Evolutionary conservation across 2,113 vertebrate genomes (phyloP).

Genomic region (Aleadryas rufinucha): DNA sequence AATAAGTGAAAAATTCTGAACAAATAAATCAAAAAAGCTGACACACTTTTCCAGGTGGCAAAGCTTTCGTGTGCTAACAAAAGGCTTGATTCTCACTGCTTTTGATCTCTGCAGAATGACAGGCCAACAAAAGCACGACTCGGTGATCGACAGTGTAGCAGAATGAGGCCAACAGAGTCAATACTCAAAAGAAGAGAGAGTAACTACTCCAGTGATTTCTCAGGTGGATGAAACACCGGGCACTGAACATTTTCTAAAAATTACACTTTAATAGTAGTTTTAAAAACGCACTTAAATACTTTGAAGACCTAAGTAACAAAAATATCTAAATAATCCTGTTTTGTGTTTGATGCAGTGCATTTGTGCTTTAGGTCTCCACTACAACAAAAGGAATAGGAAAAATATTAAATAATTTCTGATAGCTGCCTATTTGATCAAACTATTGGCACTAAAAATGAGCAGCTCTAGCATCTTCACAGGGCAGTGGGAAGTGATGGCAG

Average conservation of each 20-base stretch:
- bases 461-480: background rate
- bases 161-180: constrained; percentile 4
- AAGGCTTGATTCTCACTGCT: constrained; percentile 1
- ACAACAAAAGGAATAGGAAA: background rate
- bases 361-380: background rate
- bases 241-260: background rate
- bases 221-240: background rate
- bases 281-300: background rate
- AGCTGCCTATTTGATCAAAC: background rate
- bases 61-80: background rate
- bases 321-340: background rate
- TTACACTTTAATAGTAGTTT: background rate
- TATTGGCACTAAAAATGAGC: background rate
- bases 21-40: constrained; percentile 40
- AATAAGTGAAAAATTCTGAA: constrained; percentile 28
- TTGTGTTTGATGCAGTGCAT: accelerated
- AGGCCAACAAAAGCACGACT: background rate
- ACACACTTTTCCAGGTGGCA: background rate
- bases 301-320: background rate
- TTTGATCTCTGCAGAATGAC: constrained; percentile 32
- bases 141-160: background rate
- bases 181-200: background rate
- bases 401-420: background rate
- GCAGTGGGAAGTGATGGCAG: accelerated
- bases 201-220: background rate